phyloP scores from a whole-genome alignment of 2,888 invertebrate genomes.

The Drosophila formosana region DNA sequence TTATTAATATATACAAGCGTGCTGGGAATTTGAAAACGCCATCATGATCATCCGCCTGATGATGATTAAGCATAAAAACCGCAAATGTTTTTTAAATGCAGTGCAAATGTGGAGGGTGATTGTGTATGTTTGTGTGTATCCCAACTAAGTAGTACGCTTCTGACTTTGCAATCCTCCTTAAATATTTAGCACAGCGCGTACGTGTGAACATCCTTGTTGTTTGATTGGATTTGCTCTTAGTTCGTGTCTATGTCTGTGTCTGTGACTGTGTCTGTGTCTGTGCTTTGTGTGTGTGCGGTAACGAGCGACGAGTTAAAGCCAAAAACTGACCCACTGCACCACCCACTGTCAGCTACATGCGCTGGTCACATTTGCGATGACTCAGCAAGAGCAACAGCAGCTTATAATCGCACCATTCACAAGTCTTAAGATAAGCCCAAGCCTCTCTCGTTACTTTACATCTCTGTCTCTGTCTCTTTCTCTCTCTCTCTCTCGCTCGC shows the following conservation, averaged over 20 bases:
- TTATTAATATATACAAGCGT: slow-evolving; percentile 82
- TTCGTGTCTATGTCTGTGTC: neutral
- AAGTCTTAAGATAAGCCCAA: slow-evolving; percentile 48
- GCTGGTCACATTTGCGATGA: slow-evolving; percentile 47
- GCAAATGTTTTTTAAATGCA: slow-evolving; percentile 83
- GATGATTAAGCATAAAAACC: slow-evolving; percentile 82
- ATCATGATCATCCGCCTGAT: slow-evolving; percentile 45
- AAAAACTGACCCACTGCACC: slow-evolving; percentile 31
- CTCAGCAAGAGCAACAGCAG: slow-evolving; percentile 41
- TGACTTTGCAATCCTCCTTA: slow-evolving; percentile 53
- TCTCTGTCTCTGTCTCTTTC: slow-evolving; percentile 22
- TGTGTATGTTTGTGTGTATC: slow-evolving; percentile 10
- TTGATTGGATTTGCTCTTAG: slow-evolving; percentile 54
- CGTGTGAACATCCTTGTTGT: slow-evolving; percentile 63
- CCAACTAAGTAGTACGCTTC: slow-evolving; percentile 50
- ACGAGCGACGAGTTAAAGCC: slow-evolving; percentile 39
- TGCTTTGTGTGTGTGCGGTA: neutral
- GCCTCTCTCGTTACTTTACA: slow-evolving; percentile 5
- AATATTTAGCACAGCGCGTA: slow-evolving; percentile 69
- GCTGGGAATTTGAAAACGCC: slow-evolving; percentile 66
- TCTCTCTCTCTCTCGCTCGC: slow-evolving; percentile 6
- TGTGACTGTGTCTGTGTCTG: slow-evolving; percentile 1
- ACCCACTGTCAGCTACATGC: slow-evolving; percentile 18
- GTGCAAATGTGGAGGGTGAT: slow-evolving; percentile 64
- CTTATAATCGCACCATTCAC: slow-evolving; percentile 51